Conservation (phyloP, 1,140 invertebrate genomes). For the Bombus confusus region DNA sequence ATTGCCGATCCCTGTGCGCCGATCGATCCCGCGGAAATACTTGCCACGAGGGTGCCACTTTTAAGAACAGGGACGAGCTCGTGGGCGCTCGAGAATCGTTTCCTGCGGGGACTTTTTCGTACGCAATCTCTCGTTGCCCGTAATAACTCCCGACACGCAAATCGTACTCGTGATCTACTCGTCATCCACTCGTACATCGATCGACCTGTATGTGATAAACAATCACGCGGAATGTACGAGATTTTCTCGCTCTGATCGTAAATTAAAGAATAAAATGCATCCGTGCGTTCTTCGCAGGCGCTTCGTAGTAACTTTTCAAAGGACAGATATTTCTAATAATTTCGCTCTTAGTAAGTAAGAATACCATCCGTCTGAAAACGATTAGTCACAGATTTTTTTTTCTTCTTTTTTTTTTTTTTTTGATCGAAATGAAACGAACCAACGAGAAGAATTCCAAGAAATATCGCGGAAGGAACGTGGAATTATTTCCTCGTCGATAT, state of each 20-base stretch:
- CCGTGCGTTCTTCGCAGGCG: background rate
- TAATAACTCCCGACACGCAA: too few species aligned
- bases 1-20: background rate
- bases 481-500: constrained; percentile 78
- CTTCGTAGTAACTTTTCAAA: background rate
- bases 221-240: too few species aligned
- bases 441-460: constrained; percentile 2
- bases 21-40: background rate
- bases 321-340: background rate
- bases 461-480: constrained; percentile 33
- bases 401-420: background rate
- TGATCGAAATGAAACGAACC: background rate
- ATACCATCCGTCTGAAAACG: background rate
- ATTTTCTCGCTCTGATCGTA: too few species aligned
- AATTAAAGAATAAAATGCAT: background rate
- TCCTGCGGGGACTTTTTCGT: background rate
- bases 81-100: background rate
- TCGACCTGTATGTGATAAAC: fast-evolving
- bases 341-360: background rate
- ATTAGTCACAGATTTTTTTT: background rate
- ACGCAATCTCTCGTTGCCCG: background rate
- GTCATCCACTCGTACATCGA: too few species aligned
- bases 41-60: background rate
- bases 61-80: background rate
- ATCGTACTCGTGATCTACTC: too few species aligned